A percentile compares a stretch with the other conserved stretches of the same genome.
Conservation (phyloP, 2,113 vertebrate genomes). For the Onychorhynchus coronatus region DNA sequence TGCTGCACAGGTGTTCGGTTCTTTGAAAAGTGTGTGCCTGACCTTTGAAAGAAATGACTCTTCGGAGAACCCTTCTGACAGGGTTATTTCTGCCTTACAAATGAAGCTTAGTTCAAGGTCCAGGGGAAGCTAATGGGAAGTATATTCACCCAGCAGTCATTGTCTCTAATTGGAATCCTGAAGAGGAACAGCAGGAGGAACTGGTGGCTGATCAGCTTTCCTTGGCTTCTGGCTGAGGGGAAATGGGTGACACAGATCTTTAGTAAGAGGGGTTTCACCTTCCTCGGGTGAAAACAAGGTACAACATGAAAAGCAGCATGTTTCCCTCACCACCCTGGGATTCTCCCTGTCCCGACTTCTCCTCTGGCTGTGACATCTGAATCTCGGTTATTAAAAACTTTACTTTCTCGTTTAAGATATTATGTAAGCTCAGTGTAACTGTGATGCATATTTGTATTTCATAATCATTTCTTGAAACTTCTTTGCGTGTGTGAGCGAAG, state of each 20-base stretch:
- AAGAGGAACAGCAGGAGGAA: neutral
- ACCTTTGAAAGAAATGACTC: neutral
- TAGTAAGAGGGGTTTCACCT: neutral
- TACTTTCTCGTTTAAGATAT: neutral
- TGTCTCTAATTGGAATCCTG: constrained; percentile 1
- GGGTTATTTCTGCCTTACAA: neutral
- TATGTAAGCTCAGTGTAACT: constrained; percentile 20
- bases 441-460: neutral
- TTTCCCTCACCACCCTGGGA: neutral
- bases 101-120: neutral
- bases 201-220: neutral
- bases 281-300: neutral
- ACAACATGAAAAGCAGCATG: neutral
- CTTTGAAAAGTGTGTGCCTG: neutral
- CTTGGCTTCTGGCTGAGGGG: neutral
- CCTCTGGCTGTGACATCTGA: neutral
- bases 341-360: neutral
- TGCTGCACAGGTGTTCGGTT: neutral
- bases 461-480: constrained; percentile 44
- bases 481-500: constrained; percentile 31
- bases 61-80: neutral
- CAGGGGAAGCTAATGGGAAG: neutral
- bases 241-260: neutral
- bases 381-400: neutral
- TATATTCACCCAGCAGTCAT: neutral